These are phyloP conservation scores for Euglossa dilemma DNA, from an alignment of 1,140 invertebrate genomes.

Conservation along the genomic window DNA sequence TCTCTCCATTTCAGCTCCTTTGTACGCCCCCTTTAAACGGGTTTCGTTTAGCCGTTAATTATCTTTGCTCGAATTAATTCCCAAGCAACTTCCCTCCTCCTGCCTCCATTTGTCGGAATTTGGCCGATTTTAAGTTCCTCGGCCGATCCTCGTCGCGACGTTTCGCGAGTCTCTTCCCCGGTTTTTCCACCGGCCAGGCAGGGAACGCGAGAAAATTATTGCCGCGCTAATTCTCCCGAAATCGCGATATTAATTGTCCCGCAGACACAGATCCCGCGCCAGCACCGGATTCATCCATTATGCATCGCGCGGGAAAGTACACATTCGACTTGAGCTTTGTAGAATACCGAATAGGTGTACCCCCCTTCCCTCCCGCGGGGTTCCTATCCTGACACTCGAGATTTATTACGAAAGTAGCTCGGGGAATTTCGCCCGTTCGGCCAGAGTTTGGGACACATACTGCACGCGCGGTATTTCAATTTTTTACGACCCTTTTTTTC, in stretches of 20 bases:
- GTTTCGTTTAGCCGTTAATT: constrained; percentile 17
- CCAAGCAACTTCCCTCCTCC: neutral
- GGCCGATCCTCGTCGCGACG: too few species aligned
- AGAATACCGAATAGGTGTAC: constrained; percentile 43
- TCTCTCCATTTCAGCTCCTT: neutral
- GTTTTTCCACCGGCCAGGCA: neutral
- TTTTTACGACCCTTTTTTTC: too few species aligned
- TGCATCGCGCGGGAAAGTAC: constrained; percentile 48
- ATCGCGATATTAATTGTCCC: constrained; percentile 49
- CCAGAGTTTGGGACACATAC: neutral
- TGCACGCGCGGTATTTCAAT: neutral
- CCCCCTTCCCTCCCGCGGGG: neutral
- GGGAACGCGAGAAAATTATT: neutral
- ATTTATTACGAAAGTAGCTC: constrained; percentile 54
- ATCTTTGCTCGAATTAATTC: neutral
- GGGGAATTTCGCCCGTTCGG: constrained; percentile 10
- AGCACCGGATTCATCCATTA: constrained; percentile 46
- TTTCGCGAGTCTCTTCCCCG: neutral
- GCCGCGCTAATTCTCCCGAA: neutral
- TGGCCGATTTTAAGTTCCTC: neutral
- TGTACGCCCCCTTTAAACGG: neutral
- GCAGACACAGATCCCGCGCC: neutral
- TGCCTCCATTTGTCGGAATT: too few species aligned
- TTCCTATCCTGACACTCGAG: constrained; percentile 18
- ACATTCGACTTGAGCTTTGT: constrained; percentile 30